phyloP scores from a whole-genome alignment of 2,797 vertebrate species.

The Sebastes matsubarae region DNA sequence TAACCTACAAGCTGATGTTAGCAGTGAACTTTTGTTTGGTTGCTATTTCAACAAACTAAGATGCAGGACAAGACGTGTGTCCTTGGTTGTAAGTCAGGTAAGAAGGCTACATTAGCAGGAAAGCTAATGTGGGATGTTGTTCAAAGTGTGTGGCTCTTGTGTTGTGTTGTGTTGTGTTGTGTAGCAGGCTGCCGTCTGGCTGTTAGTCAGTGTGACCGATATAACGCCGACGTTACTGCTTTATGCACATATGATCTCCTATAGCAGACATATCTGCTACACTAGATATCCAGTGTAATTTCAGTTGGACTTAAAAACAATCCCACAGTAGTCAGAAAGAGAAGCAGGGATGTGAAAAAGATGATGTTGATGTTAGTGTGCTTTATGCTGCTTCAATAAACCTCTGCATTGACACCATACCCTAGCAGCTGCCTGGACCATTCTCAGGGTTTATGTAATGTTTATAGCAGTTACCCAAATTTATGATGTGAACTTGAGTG shows the following conservation, averaged over 20 bases:
- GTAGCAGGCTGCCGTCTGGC: not conserved
- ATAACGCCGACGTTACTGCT: not conserved
- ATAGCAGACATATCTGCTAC: not conserved
- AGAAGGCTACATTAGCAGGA: not conserved
- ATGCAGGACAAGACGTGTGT: no score
- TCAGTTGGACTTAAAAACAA: not conserved
- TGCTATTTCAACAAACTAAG: no score
- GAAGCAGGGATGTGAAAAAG: not conserved
- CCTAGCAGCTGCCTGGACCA: not conserved
- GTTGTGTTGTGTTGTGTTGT: not conserved
- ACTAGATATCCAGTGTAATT: not conserved
- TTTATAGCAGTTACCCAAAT: not conserved
- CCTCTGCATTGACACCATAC: not conserved
- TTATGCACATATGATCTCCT: not conserved
- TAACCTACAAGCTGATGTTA: no score
- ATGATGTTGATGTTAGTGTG: not conserved
- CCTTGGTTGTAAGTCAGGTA: not conserved
- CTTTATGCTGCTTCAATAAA: not conserved
- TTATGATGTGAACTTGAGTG: not conserved
- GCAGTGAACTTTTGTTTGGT: no score
- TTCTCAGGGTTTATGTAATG: not conserved
- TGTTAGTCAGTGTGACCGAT: not conserved
- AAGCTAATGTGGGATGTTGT: not conserved
- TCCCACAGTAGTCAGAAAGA: not conserved
- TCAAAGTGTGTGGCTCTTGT: not conserved